Evolutionary conservation across 2,888 invertebrate genomes (phyloP).

Genomic region (Hecatera dysodea): DNA sequence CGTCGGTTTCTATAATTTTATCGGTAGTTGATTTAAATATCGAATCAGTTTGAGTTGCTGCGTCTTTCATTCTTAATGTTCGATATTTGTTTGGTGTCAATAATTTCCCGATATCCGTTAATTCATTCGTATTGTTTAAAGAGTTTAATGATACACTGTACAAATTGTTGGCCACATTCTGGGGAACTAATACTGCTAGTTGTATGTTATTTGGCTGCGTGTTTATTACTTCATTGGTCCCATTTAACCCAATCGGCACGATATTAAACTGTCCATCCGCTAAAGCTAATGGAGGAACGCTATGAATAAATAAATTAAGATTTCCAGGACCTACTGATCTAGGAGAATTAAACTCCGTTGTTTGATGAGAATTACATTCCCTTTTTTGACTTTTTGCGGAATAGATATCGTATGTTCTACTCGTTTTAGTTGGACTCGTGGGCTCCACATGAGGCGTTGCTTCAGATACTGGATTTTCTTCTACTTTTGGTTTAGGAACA

Average conservation of each 20-base stretch:
- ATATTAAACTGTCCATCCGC: constrained; percentile 86
- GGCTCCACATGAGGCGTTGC: constrained; percentile 69
- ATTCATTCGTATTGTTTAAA: constrained; percentile 79
- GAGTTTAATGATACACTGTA: constrained; percentile 87
- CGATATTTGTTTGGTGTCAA: constrained; percentile 89
- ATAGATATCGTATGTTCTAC: constrained; percentile 84
- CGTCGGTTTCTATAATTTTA: constrained; percentile 82
- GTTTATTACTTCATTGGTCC: constrained; percentile 82
- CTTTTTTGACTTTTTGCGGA: constrained; percentile 85
- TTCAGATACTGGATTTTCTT: constrained; percentile 71
- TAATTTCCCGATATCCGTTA: constrained; percentile 79
- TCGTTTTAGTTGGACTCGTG: constrained; percentile 83
- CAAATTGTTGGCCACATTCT: constrained; percentile 83
- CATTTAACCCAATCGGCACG: constrained; percentile 85
- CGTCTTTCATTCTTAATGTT: constrained; percentile 90
- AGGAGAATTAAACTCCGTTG: constrained; percentile 86
- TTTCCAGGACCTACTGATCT: constrained; percentile 84
- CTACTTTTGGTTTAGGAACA: constrained; percentile 71
- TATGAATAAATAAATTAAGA: constrained; percentile 86
- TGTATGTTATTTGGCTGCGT: constrained; percentile 89
- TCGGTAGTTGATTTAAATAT: constrained; percentile 76
- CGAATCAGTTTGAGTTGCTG: constrained; percentile 93
- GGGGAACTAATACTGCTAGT: constrained; percentile 91
- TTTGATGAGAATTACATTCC: constrained; percentile 82
- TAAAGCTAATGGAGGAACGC: constrained; percentile 84